Evolutionary conservation across 1,140 invertebrate genomes (phyloP).

Genomic region (Tetramorium alpestre): DNA sequence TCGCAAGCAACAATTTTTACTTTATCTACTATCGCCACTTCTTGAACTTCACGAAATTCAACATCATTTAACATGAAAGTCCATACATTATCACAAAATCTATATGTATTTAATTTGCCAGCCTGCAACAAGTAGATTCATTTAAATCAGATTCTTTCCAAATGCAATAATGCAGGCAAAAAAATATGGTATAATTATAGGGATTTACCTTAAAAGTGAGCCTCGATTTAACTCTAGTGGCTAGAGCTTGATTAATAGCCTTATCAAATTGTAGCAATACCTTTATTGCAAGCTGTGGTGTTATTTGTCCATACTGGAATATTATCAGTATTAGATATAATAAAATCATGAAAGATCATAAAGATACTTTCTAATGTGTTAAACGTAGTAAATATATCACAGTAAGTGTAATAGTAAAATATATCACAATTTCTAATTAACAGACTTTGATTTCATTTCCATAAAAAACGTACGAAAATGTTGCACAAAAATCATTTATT

Average conservation of each 20-base stretch:
- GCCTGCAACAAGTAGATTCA: conserved; percentile 87
- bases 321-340: conserved; percentile 65
- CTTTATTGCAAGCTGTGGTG: conserved; percentile 95
- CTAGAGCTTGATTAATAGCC: conserved; percentile 97
- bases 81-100: conserved; percentile 99
- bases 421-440: neutral
- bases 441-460: neutral
- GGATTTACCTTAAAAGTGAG: conserved; percentile 94
- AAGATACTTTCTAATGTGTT: neutral
- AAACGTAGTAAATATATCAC: neutral
- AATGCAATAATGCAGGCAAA: neutral
- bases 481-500: neutral
- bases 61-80: conserved; percentile 99
- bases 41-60: conserved; percentile 98
- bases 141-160: conserved; percentile 15
- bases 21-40: conserved; percentile 97
- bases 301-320: conserved; percentile 97
- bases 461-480: neutral
- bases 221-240: conserved; percentile 96
- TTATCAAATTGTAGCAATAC: conserved; percentile 98
- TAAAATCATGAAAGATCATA: neutral
- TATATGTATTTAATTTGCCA: conserved; percentile 98
- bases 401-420: too few relatives aligned
- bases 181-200: neutral
- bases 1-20: conserved; percentile 99